phyloP scores from a whole-genome alignment of 2,113 vertebrate genomes.

The Chauna torquata region DNA sequence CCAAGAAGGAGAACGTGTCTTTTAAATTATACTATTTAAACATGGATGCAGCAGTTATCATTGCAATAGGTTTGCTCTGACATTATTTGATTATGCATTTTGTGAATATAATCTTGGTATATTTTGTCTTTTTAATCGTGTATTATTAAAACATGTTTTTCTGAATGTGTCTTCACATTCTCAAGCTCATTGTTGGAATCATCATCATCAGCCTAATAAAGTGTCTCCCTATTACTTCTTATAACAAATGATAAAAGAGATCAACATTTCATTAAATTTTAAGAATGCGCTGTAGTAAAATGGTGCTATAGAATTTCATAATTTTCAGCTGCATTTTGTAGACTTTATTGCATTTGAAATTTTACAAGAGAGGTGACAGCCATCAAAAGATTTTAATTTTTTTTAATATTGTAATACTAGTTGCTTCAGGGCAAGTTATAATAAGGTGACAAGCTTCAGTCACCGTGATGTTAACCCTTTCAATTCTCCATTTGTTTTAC shows the following conservation, averaged over 20 bases:
- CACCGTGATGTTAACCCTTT: constrained; percentile 39
- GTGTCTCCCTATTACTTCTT: constrained; percentile 39
- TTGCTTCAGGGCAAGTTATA: constrained; percentile 33
- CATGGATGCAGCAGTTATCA: not conserved
- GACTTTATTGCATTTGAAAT: constrained; percentile 43
- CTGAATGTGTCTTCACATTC: constrained; percentile 1
- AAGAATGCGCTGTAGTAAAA: constrained; percentile 53
- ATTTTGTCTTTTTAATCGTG: not conserved
- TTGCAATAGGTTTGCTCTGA: not conserved
- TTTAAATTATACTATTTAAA: constrained; percentile 14
- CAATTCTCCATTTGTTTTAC: constrained; percentile 42
- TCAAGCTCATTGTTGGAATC: constrained; percentile 7
- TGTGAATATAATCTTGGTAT: constrained; percentile 34
- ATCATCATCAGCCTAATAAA: not conserved
- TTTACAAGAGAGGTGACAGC: constrained; percentile 36
- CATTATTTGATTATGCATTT: not conserved
- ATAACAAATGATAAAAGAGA: constrained; percentile 24
- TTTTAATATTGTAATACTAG: constrained; percentile 21
- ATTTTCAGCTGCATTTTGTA: constrained; percentile 61
- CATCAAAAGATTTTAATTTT: not conserved
- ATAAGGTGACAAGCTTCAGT: constrained; percentile 47
- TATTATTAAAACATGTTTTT: not conserved
- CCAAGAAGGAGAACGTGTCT: not conserved
- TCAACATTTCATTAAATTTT: constrained; percentile 70
- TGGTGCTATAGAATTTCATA: not conserved